Evolutionary conservation across 1,140 invertebrate genomes (phyloP), one percentile per base, ranked within the genome.

Genomic region (Drosophila hydei): DNA sequence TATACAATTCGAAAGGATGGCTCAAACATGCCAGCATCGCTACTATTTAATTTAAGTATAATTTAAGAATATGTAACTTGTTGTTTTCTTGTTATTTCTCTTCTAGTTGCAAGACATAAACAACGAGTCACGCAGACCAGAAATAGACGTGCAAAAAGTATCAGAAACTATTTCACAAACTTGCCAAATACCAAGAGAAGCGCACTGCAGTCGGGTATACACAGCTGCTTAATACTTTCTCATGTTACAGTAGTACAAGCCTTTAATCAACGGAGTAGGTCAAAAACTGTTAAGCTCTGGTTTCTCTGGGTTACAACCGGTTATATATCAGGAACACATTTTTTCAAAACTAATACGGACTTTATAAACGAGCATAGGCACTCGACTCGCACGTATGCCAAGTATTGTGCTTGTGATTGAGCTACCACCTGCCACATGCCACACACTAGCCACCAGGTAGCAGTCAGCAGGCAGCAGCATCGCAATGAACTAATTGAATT

Each of bases 111-210:
- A 52, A 63, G 40, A 69, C 58, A 43, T 52, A 73, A 73, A 73
- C 71, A 70, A 73, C 65, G 61, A 62, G 65, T 73, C 71, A 70
- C 52, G 50, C 27, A 21, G n/a, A 18, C 23, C 58, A 14, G 51
- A 73, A 73, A 73, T 73, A 70, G 65, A 69, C 47, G 59, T 38
- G 33, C 36, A 60, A n/a, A 30, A 16, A 36, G 25, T 9, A 25
- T 43, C 14, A 25, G 11, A n/a, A 42, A 19, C 3, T 38, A 25
- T 55, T 25, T 55, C 21, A 30, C 18, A 40, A 70, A 40, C 14
- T 56, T 70, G 67, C 59, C 59, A 70, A 70, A 63, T 63, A 23
- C 42, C 51, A 51, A 23, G 21, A 21, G n/a, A 62, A 62, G 12
- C 6, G 3, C 25, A 11, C 2, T 33, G 9, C 30, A 11, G 30